Base-by-base conservation (phyloP, 2,797 vertebrate species). In the Anguilla anguilla region DNA sequence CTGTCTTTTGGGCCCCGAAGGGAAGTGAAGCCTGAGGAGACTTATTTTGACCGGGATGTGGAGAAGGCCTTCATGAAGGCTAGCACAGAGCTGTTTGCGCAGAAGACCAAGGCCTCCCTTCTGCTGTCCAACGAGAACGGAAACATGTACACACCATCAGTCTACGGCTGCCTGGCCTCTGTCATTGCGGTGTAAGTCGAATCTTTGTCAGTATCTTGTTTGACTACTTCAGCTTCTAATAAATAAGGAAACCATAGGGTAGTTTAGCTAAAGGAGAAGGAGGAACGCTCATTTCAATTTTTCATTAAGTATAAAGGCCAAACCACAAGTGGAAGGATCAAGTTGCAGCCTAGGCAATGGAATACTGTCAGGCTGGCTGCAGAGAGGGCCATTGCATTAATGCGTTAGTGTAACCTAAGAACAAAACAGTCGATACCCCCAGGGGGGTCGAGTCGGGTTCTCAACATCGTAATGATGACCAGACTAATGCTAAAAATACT, bases 41-140 rank as follows among this genome's bases (percentile, higher is more conserved):
- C 98, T 0, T 99, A 99, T 91, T 99, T 99, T 88, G 98, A 99
- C 90, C 96, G 98, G 89, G 98, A 99, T 84, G 98, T 99, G 89
- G 99, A 99, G 92, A 99, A 99, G 92, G 98, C 98, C 77, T 99
- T 99, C 93, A 96, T 99, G 97, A 99, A 99, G 93, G 98, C 98
- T 61, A 99, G 99, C 51, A 81, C 96, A 10, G 97, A 99, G 43
- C 90, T 99, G 91, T 99, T 98, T 93, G 96, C 96, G 89, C 96
- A 95, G 93, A 99, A 99, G 95, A 99, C 99, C 83, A 98, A 98
- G 93, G 91, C 96, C 5, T 99, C 98, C 0, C 94, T 99, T 89
- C 97, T 99, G 0, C 93, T 99, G 43, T 99, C 99, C 85, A 99
- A 96, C 93, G 97, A 98, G 92, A 99, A 99, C 28, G 99, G 99